These are phyloP conservation scores for Ageneiosus marmoratus DNA, from an alignment of 2,113 vertebrate genomes.

Conservation along the genomic window DNA sequence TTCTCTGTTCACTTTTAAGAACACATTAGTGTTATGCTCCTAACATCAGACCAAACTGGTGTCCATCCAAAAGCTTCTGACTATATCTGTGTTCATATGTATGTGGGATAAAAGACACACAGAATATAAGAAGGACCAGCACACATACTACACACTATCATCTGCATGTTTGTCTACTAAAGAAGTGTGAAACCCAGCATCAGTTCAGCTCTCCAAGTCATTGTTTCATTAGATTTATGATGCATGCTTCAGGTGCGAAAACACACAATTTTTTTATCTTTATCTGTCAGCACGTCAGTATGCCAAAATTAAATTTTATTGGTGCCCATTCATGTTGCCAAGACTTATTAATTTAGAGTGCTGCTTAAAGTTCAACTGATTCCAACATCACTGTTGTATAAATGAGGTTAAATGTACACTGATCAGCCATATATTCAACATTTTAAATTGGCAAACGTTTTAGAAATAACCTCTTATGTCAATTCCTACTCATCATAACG, in stretches of 20 bases:
- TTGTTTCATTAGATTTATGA: slow-evolving; percentile 45
- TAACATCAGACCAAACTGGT: background rate
- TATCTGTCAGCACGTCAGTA: slow-evolving; percentile 26
- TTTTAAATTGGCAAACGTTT: background rate
- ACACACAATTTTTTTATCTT: slow-evolving; percentile 44
- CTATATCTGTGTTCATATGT: background rate
- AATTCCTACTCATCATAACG: background rate
- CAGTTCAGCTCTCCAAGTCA: slow-evolving; percentile 1
- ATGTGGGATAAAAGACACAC: background rate
- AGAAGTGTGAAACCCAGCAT: background rate
- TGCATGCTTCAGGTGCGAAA: slow-evolving; percentile 37
- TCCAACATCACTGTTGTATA: background rate
- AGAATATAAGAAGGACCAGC: background rate
- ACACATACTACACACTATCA: background rate
- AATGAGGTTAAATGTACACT: background rate
- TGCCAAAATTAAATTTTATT: slow-evolving; percentile 40
- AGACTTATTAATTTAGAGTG: slow-evolving; percentile 23
- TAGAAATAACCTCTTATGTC: background rate
- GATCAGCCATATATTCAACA: background rate
- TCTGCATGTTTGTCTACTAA: background rate
- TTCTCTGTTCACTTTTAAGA: background rate
- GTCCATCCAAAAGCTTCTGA: background rate
- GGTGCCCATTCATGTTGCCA: slow-evolving; percentile 26
- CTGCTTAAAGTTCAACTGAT: background rate
- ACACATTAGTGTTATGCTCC: background rate